Evolutionary conservation across 2,888 invertebrate species (phyloP), one percentile per base, ranked within the genome.

Genomic region (Heteropelma amictum): DNA sequence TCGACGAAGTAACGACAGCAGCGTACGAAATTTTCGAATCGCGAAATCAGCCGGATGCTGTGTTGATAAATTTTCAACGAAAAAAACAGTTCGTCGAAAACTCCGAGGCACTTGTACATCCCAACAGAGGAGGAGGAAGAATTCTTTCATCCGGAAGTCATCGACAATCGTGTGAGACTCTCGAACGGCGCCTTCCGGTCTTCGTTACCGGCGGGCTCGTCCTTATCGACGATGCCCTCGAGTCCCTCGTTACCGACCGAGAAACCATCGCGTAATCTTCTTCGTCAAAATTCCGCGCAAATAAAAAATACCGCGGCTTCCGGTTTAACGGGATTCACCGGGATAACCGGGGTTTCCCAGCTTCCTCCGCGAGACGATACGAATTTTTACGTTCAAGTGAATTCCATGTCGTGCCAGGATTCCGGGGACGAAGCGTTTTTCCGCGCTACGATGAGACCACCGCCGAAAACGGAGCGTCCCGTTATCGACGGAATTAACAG

Each of bases 381-480:
- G 21, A 47, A 72, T 3, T 74, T 47, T 19, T 51, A 72, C 54
- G 75, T 84, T 4, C 79, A 42, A 33, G 71, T 85, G 1, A 81
- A 70, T n/a, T 84, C 84, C 26, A 85, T 86, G 84, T 79, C 83
- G 12, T 86, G 86, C 38, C 82, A 81, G 45, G 82, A 85, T 80
- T 71, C 75, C 23, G 82, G 79, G 1, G 77, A 81, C 10, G 82
- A 82, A 21, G 45, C 82, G 12, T 84, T 81, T 68, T 86, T 86
- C 67, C 77, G 84, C 61, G 85, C 79, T 4, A 78, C 83, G 1
- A 47, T 86, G 30, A 72, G 58, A 2, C 58, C 80, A 0, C 49
- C 73, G 19, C 80, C 63, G 17, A 58, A 61, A 10, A 58, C 67
- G 2, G 81, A 75, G 14, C 54, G 73, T 61, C 86, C 86, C 0